phyloP scores from a whole-genome alignment of 1,140 invertebrate genomes.

The Octopus sinensis region DNA sequence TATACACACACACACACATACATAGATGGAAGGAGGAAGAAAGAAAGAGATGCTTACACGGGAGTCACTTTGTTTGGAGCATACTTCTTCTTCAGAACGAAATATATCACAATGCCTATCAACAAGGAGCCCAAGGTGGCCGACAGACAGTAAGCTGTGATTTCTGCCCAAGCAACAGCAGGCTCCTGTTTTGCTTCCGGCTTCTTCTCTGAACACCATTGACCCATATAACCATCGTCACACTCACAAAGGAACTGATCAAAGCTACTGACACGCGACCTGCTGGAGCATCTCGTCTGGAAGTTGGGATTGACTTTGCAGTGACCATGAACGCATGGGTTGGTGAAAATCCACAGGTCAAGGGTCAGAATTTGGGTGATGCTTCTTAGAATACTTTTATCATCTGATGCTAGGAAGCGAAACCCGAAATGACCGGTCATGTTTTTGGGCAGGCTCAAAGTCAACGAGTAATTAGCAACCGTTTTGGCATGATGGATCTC shows the following conservation, averaged over 20 bases:
- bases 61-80: too few relatives aligned
- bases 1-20: too few relatives aligned
- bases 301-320: slow-evolving; percentile 4
- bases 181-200: too few relatives aligned
- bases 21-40: too few relatives aligned
- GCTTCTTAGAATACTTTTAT: neutral
- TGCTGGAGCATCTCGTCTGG: slow-evolving; percentile 11
- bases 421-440: slow-evolving; percentile 16
- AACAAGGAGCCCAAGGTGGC: too few relatives aligned
- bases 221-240: slow-evolving; percentile 23
- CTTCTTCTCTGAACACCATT: slow-evolving; percentile 21
- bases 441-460: slow-evolving; percentile 7
- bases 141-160: too few relatives aligned
- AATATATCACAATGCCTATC: too few relatives aligned
- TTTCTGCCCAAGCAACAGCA: too few relatives aligned
- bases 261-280: slow-evolving; percentile 16
- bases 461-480: slow-evolving; percentile 2
- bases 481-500: too few relatives aligned
- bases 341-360: slow-evolving; percentile 17
- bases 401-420: too few relatives aligned
- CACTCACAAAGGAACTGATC: slow-evolving; percentile 21
- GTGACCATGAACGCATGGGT: slow-evolving; percentile 24
- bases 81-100: too few relatives aligned
- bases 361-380: slow-evolving; percentile 19
- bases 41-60: too few relatives aligned